These are phyloP conservation scores for Lysandra bellargus DNA, from an alignment of 2,888 invertebrate genomes.

Conservation along the genomic window DNA sequence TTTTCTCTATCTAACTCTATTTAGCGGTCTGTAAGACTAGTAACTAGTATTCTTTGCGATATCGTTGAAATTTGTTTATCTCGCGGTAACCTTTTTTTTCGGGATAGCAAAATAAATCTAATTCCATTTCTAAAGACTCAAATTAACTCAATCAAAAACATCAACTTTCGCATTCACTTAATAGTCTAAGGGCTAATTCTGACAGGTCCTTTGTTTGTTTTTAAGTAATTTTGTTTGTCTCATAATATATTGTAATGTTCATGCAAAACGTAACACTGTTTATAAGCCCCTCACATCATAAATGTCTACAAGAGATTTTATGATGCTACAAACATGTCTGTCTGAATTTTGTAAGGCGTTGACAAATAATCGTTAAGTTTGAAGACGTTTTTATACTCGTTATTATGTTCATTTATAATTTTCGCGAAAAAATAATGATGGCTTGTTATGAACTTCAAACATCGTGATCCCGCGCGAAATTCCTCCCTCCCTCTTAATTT, in stretches of 20 bases:
- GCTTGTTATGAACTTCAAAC: not conserved
- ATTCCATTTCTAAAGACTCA: too few species aligned
- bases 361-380: slow-evolving; percentile 24
- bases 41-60: too few species aligned
- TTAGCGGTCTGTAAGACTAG: too few species aligned
- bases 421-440: not conserved
- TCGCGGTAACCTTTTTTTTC: too few species aligned
- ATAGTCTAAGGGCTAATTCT: not conserved
- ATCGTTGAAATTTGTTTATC: too few species aligned
- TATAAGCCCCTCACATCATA: slow-evolving; percentile 24
- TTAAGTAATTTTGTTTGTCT: not conserved
- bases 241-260: slow-evolving; percentile 16
- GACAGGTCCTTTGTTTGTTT: not conserved
- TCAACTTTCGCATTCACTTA: too few species aligned
- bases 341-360: slow-evolving; percentile 22
- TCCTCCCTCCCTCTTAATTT: not conserved
- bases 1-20: too few species aligned
- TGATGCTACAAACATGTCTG: slow-evolving; percentile 17
- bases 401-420: not conserved
- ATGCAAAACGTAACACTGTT: slow-evolving; percentile 9
- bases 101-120: too few species aligned
- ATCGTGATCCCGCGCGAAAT: not conserved
- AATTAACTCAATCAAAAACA: too few species aligned
- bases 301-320: slow-evolving; percentile 17
- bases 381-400: not conserved